Evolutionary conservation across 2,797 vertebrate genomes (phyloP).

Genomic region (Florisuga fusca): DNA sequence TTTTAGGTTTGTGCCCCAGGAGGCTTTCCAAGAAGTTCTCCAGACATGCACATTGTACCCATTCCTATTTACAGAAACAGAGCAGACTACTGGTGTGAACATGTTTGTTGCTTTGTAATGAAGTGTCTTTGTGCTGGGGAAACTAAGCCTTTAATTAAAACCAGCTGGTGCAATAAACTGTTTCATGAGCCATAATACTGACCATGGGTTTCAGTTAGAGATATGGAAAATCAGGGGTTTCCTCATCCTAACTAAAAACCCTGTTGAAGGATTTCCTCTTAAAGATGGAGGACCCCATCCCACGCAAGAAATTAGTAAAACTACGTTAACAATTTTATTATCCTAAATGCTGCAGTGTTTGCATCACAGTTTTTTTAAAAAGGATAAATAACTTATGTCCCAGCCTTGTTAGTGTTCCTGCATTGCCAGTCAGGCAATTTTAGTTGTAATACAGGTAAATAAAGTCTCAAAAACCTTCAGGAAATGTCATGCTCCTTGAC

Average conservation of each 20-base stretch:
- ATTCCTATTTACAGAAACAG: not conserved
- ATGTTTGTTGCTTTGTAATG: slow-evolving; percentile 7
- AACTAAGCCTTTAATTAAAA: slow-evolving; percentile 53
- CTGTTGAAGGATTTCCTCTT: not conserved
- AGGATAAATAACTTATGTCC: not conserved
- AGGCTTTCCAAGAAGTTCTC: not conserved
- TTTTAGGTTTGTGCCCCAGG: not conserved
- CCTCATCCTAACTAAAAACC: not conserved
- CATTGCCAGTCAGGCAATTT: not conserved
- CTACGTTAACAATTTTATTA: not conserved
- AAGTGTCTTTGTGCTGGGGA: not conserved
- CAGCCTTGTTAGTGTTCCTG: not conserved
- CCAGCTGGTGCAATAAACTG: not conserved
- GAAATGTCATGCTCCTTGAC: not conserved
- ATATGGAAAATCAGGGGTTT: not conserved
- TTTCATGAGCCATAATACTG: not conserved
- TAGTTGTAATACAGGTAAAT: not conserved
- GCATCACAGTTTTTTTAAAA: not conserved
- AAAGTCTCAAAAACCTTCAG: not conserved
- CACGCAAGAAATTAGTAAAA: not conserved
- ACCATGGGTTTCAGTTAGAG: not conserved
- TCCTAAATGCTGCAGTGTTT: not conserved
- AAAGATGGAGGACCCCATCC: not conserved
- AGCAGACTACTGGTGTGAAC: not conserved
- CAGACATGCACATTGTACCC: not conserved